Evolutionary conservation across 2,113 vertebrate species (phyloP).

Genomic region (Dromas ardeola): DNA sequence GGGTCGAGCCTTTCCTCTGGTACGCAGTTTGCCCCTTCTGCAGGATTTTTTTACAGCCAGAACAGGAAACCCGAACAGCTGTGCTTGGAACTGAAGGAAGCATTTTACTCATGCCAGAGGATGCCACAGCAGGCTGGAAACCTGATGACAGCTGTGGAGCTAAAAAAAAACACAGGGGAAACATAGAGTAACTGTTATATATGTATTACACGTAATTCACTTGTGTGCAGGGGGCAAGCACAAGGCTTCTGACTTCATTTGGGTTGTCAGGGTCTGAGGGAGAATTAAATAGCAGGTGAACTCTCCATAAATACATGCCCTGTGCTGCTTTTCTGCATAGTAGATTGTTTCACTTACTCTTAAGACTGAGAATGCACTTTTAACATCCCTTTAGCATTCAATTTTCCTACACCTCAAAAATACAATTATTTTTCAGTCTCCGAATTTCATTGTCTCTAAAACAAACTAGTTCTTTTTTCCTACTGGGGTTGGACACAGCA

Average conservation of each 20-base stretch:
- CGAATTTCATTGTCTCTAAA: not conserved
- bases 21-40: conserved; percentile 96
- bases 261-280: not conserved
- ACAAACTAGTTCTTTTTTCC: not conserved
- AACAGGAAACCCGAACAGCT: conserved; percentile 87
- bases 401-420: not conserved
- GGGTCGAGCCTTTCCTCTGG: conserved; percentile 93
- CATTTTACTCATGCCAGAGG: conserved; percentile 76
- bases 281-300: not conserved
- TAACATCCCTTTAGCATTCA: not conserved
- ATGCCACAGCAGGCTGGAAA: conserved; percentile 78
- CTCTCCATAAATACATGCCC: not conserved
- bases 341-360: not conserved
- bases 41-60: conserved; percentile 90
- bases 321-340: not conserved
- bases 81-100: conserved; percentile 78
- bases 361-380: not conserved
- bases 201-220: not conserved
- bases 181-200: not conserved
- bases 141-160: conserved; percentile 82
- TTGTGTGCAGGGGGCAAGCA: not conserved
- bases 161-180: conserved; percentile 45
- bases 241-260: not conserved
- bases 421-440: not conserved
- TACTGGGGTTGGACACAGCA: not conserved